Percentiles rank a stretch among this genome's conserved stretches.
Evolutionary conservation across 2,888 invertebrate species (phyloP).

Genomic region (Melieria crassipennis): DNA sequence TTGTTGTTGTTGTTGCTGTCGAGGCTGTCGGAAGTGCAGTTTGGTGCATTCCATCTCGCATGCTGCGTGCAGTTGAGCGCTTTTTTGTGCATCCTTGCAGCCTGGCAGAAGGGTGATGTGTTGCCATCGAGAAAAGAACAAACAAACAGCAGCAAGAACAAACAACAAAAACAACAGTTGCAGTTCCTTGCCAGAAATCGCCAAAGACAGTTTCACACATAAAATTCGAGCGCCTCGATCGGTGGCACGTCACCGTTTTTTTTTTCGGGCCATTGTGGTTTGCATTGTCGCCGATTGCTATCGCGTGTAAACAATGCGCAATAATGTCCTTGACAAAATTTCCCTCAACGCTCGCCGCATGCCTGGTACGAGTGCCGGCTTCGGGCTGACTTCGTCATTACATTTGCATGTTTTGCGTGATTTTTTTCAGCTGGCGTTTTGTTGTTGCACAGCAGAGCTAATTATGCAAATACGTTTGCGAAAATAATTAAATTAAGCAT

Average conservation of each 20-base stretch:
- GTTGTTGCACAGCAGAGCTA: slow-evolving; percentile 3
- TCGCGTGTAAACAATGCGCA: slow-evolving; percentile 57
- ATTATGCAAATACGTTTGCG: not conserved
- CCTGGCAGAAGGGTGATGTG: slow-evolving; percentile 10
- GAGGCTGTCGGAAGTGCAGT: slow-evolving; percentile 39
- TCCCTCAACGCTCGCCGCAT: not conserved
- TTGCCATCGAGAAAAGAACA: not conserved
- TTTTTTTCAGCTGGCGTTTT: not conserved
- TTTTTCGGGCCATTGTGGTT: slow-evolving; percentile 19
- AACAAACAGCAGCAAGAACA: not conserved
- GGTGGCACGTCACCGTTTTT: slow-evolving; percentile 23
- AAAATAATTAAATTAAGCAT: no score
- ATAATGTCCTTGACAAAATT: slow-evolving; percentile 56
- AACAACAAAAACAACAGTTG: slow-evolving; percentile 7
- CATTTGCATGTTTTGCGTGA: not conserved
- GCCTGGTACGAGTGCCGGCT: slow-evolving; percentile 14
- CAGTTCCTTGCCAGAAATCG: not conserved
- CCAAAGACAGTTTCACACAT: no score
- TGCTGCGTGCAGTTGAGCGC: slow-evolving; percentile 31
- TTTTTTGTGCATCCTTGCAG: slow-evolving; percentile 45
- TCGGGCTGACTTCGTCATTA: slow-evolving; percentile 15
- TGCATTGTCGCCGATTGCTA: slow-evolving; percentile 43
- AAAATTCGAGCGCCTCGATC: no score
- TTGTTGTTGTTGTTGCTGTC: slow-evolving; percentile 41
- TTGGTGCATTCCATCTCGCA: slow-evolving; percentile 24